Conservation (phyloP, 2,113 vertebrate species). For the Phalacrocorax pelagicus region DNA sequence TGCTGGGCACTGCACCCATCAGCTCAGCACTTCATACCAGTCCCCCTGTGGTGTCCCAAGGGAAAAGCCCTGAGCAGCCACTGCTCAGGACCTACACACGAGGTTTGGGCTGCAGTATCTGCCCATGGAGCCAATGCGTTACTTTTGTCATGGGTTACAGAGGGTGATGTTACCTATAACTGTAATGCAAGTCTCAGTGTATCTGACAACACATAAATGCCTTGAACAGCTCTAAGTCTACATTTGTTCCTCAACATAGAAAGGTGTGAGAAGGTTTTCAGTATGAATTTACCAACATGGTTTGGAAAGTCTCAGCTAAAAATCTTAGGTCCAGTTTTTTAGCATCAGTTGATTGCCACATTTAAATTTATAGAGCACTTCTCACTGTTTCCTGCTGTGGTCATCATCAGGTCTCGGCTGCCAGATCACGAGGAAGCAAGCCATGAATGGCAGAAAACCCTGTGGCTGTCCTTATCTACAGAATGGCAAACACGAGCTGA, state of each 20-base stretch:
- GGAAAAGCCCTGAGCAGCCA: background rate
- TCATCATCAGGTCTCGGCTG: constrained; percentile 74
- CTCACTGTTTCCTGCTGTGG: constrained; percentile 74
- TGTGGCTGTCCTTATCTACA: constrained; percentile 78
- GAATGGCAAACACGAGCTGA: constrained; percentile 75
- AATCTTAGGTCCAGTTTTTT: background rate
- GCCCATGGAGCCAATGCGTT: background rate
- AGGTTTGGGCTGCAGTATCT: background rate
- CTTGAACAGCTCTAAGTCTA: background rate
- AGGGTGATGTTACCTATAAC: background rate
- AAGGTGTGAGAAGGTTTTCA: constrained; percentile 1
- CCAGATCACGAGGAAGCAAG: constrained; percentile 77
- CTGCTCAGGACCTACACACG: background rate
- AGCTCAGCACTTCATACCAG: background rate
- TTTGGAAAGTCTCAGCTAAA: constrained; percentile 44
- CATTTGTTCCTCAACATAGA: background rate
- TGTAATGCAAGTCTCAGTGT: background rate
- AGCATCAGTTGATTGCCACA: constrained; percentile 75
- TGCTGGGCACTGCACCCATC: background rate
- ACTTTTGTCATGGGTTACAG: background rate
- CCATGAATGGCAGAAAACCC: constrained; percentile 78
- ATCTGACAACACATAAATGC: background rate
- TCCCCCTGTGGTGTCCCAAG: no score
- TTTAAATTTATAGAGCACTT: constrained; percentile 84
- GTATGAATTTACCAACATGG: background rate